phyloP scores from a whole-genome alignment of 1,140 invertebrate species.

The Ceratina japonica region DNA sequence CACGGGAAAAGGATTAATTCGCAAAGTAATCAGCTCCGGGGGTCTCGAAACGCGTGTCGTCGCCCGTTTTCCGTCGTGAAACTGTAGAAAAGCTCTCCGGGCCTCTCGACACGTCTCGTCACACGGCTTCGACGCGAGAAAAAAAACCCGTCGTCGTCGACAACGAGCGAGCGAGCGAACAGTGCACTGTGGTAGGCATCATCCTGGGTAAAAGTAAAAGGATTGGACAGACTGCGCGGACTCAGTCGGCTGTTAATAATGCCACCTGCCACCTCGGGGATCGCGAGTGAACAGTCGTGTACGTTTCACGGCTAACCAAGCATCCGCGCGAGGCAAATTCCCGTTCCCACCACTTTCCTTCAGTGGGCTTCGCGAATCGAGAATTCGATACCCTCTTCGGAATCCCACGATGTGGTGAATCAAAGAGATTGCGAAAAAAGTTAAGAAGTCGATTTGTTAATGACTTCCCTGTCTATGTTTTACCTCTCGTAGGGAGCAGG shows the following conservation, averaged over 20 bases:
- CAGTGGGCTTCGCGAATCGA: neutral
- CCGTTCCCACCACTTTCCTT: conserved; percentile 1
- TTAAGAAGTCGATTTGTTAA: conserved; percentile 1
- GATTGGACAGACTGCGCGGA: conserved; percentile 49
- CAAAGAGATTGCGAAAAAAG: neutral
- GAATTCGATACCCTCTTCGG: neutral
- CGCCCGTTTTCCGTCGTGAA: conserved; percentile 11
- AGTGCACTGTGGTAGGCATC: conserved; percentile 17
- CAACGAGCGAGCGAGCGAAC: conserved; percentile 5
- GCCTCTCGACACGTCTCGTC: conserved; percentile 38
- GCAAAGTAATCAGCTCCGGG: conserved; percentile 43
- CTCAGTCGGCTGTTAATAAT: conserved; percentile 57
- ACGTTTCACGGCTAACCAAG: conserved; percentile 47
- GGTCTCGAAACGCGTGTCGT: neutral
- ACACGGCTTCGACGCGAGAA: conserved; percentile 21
- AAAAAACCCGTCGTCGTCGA: conserved; percentile 6
- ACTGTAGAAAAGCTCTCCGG: conserved; percentile 9
- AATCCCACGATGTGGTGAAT: neutral
- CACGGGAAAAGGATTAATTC: conserved; percentile 46
- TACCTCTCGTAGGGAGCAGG: neutral
- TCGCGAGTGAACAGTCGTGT: conserved; percentile 23
- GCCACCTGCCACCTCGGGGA: conserved; percentile 37
- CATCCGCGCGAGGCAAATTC: conserved; percentile 42
- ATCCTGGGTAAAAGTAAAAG: conserved; percentile 44
- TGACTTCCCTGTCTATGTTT: neutral